These are phyloP conservation scores for Trachurus trachurus DNA, from an alignment of 2,797 vertebrate genomes.

Conservation along the genomic window DNA sequence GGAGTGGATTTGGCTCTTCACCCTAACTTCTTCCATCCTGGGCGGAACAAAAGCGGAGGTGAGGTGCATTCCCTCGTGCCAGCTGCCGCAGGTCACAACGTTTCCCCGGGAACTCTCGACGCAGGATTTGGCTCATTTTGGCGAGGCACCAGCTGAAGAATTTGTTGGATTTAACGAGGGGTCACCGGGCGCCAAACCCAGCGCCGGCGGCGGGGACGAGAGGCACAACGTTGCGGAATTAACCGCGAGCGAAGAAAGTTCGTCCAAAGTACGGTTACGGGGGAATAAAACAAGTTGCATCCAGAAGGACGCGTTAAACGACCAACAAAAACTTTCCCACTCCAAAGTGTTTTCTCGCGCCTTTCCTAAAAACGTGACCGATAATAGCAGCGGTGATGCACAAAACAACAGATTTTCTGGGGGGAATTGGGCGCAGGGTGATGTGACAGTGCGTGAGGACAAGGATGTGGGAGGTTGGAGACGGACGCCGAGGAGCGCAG, in stretches of 20 bases:
- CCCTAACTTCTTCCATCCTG: conserved; percentile 83
- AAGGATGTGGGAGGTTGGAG: conserved; percentile 47
- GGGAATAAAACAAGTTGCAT: conserved; percentile 44
- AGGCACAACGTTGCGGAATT: conserved; percentile 52
- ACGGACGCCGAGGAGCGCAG: conserved; percentile 70
- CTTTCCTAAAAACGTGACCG: conserved; percentile 5
- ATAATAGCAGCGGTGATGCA: conserved; percentile 9
- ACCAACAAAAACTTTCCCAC: conserved; percentile 69
- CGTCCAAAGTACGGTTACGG: conserved; percentile 49
- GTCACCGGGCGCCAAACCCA: conserved; percentile 29
- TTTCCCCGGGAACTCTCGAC: conserved; percentile 54
- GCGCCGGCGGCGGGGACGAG: conserved; percentile 23
- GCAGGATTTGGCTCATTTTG: conserved; percentile 63
- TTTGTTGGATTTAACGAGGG: conserved; percentile 62
- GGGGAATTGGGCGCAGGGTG: conserved; percentile 23
- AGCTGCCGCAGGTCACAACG: conserved; percentile 56
- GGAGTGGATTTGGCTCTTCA: conserved; percentile 79
- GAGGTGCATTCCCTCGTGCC: conserved; percentile 86
- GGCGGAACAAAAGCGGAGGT: conserved; percentile 84
- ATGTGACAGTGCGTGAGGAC: conserved; percentile 32
- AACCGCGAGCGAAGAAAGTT: conserved; percentile 71
- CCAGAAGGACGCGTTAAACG: conserved; percentile 37
- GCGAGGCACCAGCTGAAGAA: conserved; percentile 56
- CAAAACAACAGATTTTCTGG: conserved; percentile 1
- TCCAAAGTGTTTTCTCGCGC: conserved; percentile 18